Base-by-base conservation (phyloP, 2,888 invertebrate genomes). In the Erpobdella octoculata region DNA sequence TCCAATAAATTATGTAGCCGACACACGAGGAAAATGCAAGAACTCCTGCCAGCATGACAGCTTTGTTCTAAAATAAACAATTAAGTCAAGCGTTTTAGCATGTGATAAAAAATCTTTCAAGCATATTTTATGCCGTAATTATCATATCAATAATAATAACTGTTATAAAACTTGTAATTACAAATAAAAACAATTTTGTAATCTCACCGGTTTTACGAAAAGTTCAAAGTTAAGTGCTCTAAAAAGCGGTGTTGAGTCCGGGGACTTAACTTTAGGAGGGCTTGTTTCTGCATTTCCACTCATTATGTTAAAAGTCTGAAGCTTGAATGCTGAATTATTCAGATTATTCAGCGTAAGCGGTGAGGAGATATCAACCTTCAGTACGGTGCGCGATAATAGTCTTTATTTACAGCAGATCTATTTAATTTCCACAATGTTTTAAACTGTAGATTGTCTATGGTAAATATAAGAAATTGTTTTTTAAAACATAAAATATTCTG, bases 191-290 rank as follows among this genome's bases (percentile, higher is more conserved):
- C n/a, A n/a, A n/a, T n/a, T n/a, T n/a, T n/a, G n/a, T n/a, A n/a
- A n/a, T n/a, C 89, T 87, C 86, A 93, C 93, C 74, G 92, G 93
- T 84, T 89, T 91, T 0, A 89, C 88, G 82, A 92, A 94, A 0
- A 94, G 85, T 84, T 94, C 93, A 84, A 90, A 93, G 84, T 94
- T 94, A 0, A 92, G 85, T 36, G 89, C 87, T 79, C 89, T 87
- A 81, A 94, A 94, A 37, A 90, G 86, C 77, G 86, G 87, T 2
- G 90, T 89, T 21, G 90, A 69, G 15, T 53, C 33, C 21, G 62
- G 28, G 33, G 33, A 31, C 31, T 58, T 41, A 58, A 18, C 12
- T n/a, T 48, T 69, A 33, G 2, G 46, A 31, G 28, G 25, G 25
- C 38, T 25, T 65, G 6, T 8, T 65, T 12, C n/a, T 65, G 8